Conservation (phyloP, 2,888 invertebrate species). For the Stomorhina lunata region DNA sequence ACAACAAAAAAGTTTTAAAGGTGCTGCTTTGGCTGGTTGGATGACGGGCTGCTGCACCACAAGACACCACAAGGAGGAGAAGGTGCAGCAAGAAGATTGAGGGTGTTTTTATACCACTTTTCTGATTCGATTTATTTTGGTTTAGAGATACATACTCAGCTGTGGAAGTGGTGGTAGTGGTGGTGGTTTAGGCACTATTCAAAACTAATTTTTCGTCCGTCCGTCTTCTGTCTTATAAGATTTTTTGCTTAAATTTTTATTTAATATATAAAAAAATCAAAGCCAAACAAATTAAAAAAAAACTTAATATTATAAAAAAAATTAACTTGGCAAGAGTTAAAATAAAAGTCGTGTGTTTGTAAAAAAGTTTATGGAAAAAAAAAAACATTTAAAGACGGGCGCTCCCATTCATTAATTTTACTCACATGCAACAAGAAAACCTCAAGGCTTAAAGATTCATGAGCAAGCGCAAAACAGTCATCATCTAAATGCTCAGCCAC, state of each 20-base stretch:
- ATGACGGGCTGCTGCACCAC: background rate
- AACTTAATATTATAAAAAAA: conserved; percentile 38
- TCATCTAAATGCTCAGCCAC: conserved; percentile 2
- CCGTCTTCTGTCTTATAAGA: conserved; percentile 1
- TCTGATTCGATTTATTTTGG: conserved; percentile 42
- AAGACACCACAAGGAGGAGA: conserved; percentile 3
- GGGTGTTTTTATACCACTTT: conserved; percentile 43
- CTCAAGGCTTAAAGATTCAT: conserved; percentile 63
- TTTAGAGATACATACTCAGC: conserved; percentile 3
- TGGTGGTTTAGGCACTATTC: conserved; percentile 20
- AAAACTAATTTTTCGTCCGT: conserved; percentile 22
- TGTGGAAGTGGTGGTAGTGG: conserved; percentile 4
- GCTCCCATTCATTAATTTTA: conserved; percentile 71
- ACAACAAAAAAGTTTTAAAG: background rate
- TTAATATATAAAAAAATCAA: conserved; percentile 54
- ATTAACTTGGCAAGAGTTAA: conserved; percentile 39
- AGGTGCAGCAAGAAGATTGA: conserved; percentile 57
- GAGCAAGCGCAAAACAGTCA: conserved; percentile 39
- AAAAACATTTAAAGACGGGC: conserved; percentile 63
- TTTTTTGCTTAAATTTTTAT: conserved; percentile 22
- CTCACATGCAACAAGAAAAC: conserved; percentile 64
- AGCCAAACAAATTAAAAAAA: conserved; percentile 49
- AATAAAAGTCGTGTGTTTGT: conserved; percentile 46
- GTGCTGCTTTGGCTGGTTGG: no score
- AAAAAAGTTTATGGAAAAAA: conserved; percentile 31